phyloP scores from a whole-genome alignment of 2,888 invertebrate genomes.

The Linnaemya tessellans region DNA sequence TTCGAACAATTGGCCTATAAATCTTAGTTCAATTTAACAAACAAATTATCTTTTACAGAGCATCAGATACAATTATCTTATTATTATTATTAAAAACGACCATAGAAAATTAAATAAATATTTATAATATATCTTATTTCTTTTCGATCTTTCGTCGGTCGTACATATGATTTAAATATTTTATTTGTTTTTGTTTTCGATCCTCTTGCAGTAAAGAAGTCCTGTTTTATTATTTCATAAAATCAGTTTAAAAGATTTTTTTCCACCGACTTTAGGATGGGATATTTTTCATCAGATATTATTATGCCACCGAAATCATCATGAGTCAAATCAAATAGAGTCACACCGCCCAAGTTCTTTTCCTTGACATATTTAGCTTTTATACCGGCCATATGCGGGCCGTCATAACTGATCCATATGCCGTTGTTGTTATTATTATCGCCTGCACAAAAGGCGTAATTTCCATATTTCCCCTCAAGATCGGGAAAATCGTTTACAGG shows the following conservation, averaged over 20 bases:
- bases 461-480: conserved; percentile 90
- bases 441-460: conserved; percentile 89
- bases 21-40: too few relatives aligned
- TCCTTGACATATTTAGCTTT: conserved; percentile 89
- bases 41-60: too few relatives aligned
- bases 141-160: too few relatives aligned
- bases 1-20: too few relatives aligned
- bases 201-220: too few relatives aligned
- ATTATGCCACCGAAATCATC: conserved; percentile 93
- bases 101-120: too few relatives aligned
- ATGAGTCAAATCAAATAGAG: conserved; percentile 89
- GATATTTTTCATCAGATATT: conserved; percentile 91
- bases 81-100: too few relatives aligned
- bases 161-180: too few relatives aligned
- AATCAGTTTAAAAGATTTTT: conserved; percentile 71
- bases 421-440: conserved; percentile 87
- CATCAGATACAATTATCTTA: too few relatives aligned
- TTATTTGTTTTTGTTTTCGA: too few relatives aligned
- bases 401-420: conserved; percentile 92
- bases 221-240: not conserved
- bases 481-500: conserved; percentile 89
- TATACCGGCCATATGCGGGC: conserved; percentile 91
- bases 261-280: conserved; percentile 80
- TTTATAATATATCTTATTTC: too few relatives aligned
- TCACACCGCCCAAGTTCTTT: conserved; percentile 90